Evolutionary conservation across 2,797 vertebrate genomes (phyloP).

Genomic region (Malurus splendens): DNA sequence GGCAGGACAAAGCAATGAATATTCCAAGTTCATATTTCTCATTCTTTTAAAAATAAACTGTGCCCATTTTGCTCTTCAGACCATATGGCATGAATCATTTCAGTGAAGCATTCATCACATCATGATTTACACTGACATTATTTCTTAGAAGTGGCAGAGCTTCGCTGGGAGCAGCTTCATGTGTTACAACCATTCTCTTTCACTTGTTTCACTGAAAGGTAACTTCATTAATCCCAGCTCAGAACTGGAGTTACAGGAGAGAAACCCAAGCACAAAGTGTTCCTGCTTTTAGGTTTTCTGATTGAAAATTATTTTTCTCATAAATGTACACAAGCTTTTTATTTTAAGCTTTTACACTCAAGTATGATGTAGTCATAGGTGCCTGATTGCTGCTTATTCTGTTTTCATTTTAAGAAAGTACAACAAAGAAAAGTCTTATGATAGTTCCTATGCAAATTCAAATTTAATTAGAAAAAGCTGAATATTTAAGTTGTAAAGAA

Average conservation of each 20-base stretch:
- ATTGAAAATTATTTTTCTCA: background rate
- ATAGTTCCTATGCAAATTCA: background rate
- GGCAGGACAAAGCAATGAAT: slow-evolving; percentile 47
- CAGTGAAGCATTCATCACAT: slow-evolving; percentile 41
- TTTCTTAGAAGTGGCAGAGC: slow-evolving; percentile 27
- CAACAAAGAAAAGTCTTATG: background rate
- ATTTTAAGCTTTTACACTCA: background rate
- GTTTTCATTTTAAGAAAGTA: background rate
- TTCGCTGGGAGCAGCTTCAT: background rate
- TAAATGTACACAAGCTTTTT: background rate
- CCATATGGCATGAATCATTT: slow-evolving; percentile 57
- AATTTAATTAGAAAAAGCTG: background rate
- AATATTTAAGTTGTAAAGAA: background rate
- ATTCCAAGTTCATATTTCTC: slow-evolving; percentile 58
- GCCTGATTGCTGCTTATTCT: background rate
- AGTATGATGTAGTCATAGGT: background rate
- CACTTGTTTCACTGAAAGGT: background rate
- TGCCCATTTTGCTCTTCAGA: slow-evolving; percentile 57
- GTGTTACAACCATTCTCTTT: background rate
- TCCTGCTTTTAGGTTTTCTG: background rate
- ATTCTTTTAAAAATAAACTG: slow-evolving; percentile 63
- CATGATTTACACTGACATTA: slow-evolving; percentile 44
- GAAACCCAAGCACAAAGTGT: background rate
- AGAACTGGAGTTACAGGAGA: background rate
- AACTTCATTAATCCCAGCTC: background rate